Evolutionary conservation across 2,113 vertebrate species (phyloP), one percentile per base, ranked within the genome.

Genomic region (Emydura subglobosa): DNA sequence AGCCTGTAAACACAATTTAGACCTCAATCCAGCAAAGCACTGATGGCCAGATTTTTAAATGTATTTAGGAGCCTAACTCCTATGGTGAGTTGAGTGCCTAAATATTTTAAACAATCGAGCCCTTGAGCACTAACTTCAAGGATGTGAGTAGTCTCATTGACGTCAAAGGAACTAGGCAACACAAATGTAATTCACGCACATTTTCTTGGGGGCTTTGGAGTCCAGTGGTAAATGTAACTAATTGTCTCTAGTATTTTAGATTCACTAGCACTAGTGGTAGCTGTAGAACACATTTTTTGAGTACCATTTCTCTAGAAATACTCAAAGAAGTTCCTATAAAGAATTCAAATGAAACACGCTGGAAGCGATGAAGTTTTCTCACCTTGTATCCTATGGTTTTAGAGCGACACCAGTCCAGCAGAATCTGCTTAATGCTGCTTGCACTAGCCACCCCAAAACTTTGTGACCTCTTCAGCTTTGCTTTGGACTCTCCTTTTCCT

Each of bases 361-460:
- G 83, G 55, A 93, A 83, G n/a, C 4, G 16, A 61, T 74, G 83
- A 34, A 5, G 4, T 7, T 21, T 51, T 74, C 96, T 96, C 87
- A 99, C 99, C 99, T 99, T 98, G 96, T 99, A 99, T 91, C 99
- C 99, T 2, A 99, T 97, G 14, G 99, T 99, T 98, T 99, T 99
- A 53, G 98, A 99, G 53, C 99, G 99, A 95, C 99, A 99, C 99
- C 99, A 99, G 61, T 99, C 99, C 57, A 99, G 95, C 3, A 99
- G 98, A 84, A 99, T 99, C 96, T 99, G 99, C 94, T 99, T 99
- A 81, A 99, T 99, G 82, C 99, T 99, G 91, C 99, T 99, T 92
- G 99, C 99, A 0, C 99, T 99, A 94, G 99, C 98, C 54, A 99
- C 98, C 0, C 98, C 99, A 9, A 99, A 99, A 91, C 99, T 99